Evolutionary conservation across 2,113 vertebrate species (phyloP), one percentile per base, ranked within the genome.

Genomic region (Oreochromis niloticus): DNA sequence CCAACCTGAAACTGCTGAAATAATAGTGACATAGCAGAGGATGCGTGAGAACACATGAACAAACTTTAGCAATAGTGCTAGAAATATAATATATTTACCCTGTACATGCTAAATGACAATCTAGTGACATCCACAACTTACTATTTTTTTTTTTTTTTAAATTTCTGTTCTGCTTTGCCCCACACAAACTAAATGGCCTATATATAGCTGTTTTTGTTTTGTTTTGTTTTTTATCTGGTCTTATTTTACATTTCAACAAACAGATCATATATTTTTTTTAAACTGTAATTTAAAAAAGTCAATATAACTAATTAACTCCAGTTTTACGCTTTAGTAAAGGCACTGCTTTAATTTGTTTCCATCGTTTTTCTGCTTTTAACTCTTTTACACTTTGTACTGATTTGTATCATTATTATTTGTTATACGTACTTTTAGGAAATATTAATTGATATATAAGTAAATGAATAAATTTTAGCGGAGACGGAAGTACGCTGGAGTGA

Each of bases 401-500:
- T 5, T 2, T 11, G 43, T 48, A 2, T 30, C 5, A 46, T 43
- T 43, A 22, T 43, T 14, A 41, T 68, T 6, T 68, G 0, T 68
- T 68, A 68, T 22, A 2, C 36, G 14, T 3, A 48, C 46, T 17
- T 68, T 22, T 50, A 30, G 30, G 0, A 48, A 32, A 14, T 17
- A 48, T 30, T 30, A 11, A 48, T 12, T 17, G 6, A 2, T 48
- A 75, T 30, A 32, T 7, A 50, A 27, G 4, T 78, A 50, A 50
- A 27, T 11, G 19, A 48, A 50, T 50, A 50, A 0, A 0, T 39
- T 48, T 11, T 30, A 24, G 12, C 84, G 57, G 84, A 91, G 1
- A 4, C 87, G 90, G 88, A 94, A 92, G 86, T 85, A 6, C 1
- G 8, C n/a, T 1, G n/a, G 1, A 4, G 79, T 4, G 30, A 54